Conservation (phyloP, 2,797 vertebrate species). For the Xenentodon cancila region DNA sequence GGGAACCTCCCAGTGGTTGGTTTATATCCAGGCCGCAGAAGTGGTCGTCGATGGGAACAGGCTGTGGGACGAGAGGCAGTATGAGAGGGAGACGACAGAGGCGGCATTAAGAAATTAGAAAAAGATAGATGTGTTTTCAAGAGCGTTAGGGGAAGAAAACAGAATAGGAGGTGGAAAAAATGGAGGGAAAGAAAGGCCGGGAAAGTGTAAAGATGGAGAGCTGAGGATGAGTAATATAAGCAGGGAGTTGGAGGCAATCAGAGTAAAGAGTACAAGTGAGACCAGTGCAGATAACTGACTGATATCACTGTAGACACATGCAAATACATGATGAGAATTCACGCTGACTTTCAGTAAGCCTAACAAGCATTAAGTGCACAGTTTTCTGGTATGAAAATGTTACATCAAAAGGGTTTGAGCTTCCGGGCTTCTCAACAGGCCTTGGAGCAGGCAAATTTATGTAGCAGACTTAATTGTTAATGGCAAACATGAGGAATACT, state of each 20-base stretch:
- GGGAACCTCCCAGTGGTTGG: slow-evolving; percentile 92
- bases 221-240: slow-evolving; percentile 35
- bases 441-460: slow-evolving; percentile 45
- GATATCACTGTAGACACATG: slow-evolving; percentile 56
- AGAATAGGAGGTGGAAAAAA: not conserved
- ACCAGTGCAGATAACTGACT: slow-evolving; percentile 17
- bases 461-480: slow-evolving; percentile 60
- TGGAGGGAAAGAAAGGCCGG: slow-evolving; percentile 6
- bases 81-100: slow-evolving; percentile 11
- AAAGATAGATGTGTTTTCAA: slow-evolving; percentile 4
- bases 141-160: not conserved
- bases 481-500: slow-evolving; percentile 56
- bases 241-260: slow-evolving; percentile 26
- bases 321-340: slow-evolving; percentile 43
- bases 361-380: slow-evolving; percentile 42
- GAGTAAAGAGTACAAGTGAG: slow-evolving; percentile 24
- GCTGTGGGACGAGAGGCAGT: slow-evolving; percentile 76
- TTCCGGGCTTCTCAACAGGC: slow-evolving; percentile 51
- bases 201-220: slow-evolving; percentile 31
- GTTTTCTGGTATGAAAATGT: slow-evolving; percentile 59
- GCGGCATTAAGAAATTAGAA: slow-evolving; percentile 17
- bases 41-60: slow-evolving; percentile 95
- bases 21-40: slow-evolving; percentile 98
- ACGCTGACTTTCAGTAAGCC: slow-evolving; percentile 54
- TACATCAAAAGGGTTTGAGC: slow-evolving; percentile 57